These are phyloP conservation scores for Corapipo altera DNA, from an alignment of 2,113 vertebrate genomes.

Conservation along the genomic window DNA sequence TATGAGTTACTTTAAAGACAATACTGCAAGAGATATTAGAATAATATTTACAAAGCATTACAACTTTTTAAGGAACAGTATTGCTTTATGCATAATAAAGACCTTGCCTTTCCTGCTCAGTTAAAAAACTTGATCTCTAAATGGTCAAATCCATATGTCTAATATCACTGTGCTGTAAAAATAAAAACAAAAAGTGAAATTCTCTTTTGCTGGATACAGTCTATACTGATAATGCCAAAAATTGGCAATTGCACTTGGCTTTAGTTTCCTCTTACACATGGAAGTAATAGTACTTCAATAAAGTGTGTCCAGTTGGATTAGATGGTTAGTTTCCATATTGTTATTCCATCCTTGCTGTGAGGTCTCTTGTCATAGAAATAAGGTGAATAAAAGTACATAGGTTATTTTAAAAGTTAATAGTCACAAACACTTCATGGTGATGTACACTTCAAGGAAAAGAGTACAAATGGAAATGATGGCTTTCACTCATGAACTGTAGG, in stretches of 20 bases:
- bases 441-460: background rate
- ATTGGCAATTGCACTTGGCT: slow-evolving; percentile 61
- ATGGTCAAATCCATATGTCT: slow-evolving; percentile 10
- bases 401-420: background rate
- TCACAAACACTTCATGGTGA: background rate
- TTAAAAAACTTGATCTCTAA: slow-evolving; percentile 31
- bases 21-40: background rate
- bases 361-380: slow-evolving; percentile 58
- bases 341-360: slow-evolving; percentile 75
- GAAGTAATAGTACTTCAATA: slow-evolving; percentile 77
- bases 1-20: background rate
- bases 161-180: slow-evolving; percentile 58
- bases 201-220: slow-evolving; percentile 52
- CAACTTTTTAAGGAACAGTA: background rate
- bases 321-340: slow-evolving; percentile 74
- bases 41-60: background rate
- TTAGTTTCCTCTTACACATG: slow-evolving; percentile 72
- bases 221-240: slow-evolving; percentile 64
- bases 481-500: background rate
- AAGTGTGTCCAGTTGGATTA: slow-evolving; percentile 72
- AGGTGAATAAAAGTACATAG: slow-evolving; percentile 22
- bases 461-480: background rate
- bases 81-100: slow-evolving; percentile 12
- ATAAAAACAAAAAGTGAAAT: slow-evolving; percentile 48
- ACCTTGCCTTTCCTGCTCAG: background rate